Evolutionary conservation across 2,888 invertebrate genomes (phyloP).

Genomic region (Villa cingulata): DNA sequence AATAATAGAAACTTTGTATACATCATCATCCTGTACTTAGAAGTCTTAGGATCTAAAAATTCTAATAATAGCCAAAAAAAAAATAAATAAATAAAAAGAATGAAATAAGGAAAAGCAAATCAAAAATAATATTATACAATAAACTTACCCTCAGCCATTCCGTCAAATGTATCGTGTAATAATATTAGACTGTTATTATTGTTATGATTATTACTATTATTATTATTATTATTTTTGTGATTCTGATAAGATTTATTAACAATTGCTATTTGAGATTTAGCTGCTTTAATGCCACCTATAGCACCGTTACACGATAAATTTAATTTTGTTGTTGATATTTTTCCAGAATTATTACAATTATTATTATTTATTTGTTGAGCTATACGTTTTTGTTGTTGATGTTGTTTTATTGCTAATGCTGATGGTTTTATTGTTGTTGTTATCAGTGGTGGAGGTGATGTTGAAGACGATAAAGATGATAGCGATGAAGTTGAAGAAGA

Average conservation of each 20-base stretch:
- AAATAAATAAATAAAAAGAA: too few relatives aligned
- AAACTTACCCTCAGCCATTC: conserved; percentile 34
- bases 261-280: conserved; percentile 25
- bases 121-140: background rate
- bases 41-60: too few relatives aligned
- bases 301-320: conserved; percentile 27
- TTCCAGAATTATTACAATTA: too few relatives aligned
- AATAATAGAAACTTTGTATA: too few relatives aligned
- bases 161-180: conserved; percentile 33
- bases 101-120: too few relatives aligned
- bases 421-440: conserved; percentile 10
- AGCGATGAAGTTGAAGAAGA: conserved; percentile 18
- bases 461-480: conserved; percentile 10
- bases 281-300: conserved; percentile 24
- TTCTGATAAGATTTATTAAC: conserved; percentile 25
- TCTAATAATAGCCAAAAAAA: too few relatives aligned
- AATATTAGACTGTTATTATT: conserved; percentile 23
- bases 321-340: background rate
- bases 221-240: conserved; percentile 3
- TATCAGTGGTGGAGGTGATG: conserved; percentile 1
- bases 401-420: background rate
- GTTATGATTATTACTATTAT: too few relatives aligned
- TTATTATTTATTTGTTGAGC: too few relatives aligned
- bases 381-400: background rate
- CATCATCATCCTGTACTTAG: too few relatives aligned